Evolutionary conservation across 1,140 invertebrate species (phyloP).

Genomic region (Adoxophyes honmai): DNA sequence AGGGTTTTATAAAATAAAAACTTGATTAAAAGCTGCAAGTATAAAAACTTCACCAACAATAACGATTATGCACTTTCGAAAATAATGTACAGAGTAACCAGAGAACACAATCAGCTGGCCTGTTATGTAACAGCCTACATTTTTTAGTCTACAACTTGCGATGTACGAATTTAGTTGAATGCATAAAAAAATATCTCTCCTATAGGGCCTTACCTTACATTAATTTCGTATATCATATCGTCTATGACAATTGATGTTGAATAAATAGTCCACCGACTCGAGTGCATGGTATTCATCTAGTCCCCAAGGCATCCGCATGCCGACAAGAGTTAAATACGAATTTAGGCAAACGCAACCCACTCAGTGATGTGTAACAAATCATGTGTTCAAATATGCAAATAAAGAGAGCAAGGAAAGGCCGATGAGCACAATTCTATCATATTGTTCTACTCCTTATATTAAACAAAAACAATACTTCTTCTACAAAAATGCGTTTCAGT

Average conservation of each 20-base stretch:
- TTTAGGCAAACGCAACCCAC: constrained; percentile 37
- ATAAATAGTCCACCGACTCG: constrained; percentile 52
- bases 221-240: constrained; percentile 68
- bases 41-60: constrained; percentile 71
- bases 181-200: constrained; percentile 76
- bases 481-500: constrained; percentile 54
- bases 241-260: constrained; percentile 71
- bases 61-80: constrained; percentile 70
- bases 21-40: constrained; percentile 70
- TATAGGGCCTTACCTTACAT: constrained; percentile 75
- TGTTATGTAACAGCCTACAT: constrained; percentile 44
- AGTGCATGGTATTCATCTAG: constrained; percentile 41
- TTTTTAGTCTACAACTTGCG: constrained; percentile 48
- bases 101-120: constrained; percentile 28
- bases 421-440: constrained; percentile 28
- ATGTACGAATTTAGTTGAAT: constrained; percentile 68
- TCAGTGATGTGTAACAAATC: constrained; percentile 44
- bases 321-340: constrained; percentile 19
- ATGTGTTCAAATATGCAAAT: constrained; percentile 55
- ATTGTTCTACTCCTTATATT: constrained; percentile 20
- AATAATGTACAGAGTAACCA: constrained; percentile 44
- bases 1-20: constrained; percentile 58
- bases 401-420: constrained; percentile 62
- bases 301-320: constrained; percentile 31
- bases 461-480: constrained; percentile 42